Base-by-base conservation (phyloP, 2,888 invertebrate species). In the Drosophila maculinotata region DNA sequence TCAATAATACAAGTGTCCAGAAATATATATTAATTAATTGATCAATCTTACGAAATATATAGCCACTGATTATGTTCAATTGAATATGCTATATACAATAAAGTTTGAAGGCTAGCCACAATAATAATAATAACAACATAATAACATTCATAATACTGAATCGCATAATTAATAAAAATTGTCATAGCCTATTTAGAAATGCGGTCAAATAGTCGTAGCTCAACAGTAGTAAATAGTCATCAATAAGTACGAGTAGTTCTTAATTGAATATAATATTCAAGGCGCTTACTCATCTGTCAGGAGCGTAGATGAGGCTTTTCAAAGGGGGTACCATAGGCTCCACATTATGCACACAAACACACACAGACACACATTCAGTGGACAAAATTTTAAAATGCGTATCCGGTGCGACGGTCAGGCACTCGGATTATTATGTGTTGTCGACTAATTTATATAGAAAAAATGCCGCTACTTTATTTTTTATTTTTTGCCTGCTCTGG, bases 351-450 rank as follows among this genome's bases (percentile, higher is more conserved):
- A 70, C 31, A 54, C 51, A 52, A 38, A 54, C 51, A 51, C 33
- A 30, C n/a, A n/a, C n/a, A 38, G 35, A 47, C 35, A 51, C 41
- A 41, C 15, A 68, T 47, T 51, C 57, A 69, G 65, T 58, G 64
- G 57, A 83, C 36, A 76, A 66, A 67, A 66, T 66, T 69, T 74
- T 69, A 73, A 84, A 82, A 79, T 81, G 81, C 76, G 81, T 82
- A 82, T 82, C 81, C 81, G 81, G 80, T 81, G 77, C 69, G 77
- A 53, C 66, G 69, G 70, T 60, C 80, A 67, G 74, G 56, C 74
- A 65, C 56, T 63, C 31, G 73, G 69, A 82, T 79, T 81, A 69
- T 66, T 72, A 51, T 74, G 51, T 62, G 69, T 56, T 57, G 72
- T 57, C 38, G 60, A 51, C 73, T 69, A 73, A 73, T 73, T 73